These are phyloP conservation scores for Chrysolina oricalcia DNA, from an alignment of 2,888 invertebrate species.

Conservation along the genomic window DNA sequence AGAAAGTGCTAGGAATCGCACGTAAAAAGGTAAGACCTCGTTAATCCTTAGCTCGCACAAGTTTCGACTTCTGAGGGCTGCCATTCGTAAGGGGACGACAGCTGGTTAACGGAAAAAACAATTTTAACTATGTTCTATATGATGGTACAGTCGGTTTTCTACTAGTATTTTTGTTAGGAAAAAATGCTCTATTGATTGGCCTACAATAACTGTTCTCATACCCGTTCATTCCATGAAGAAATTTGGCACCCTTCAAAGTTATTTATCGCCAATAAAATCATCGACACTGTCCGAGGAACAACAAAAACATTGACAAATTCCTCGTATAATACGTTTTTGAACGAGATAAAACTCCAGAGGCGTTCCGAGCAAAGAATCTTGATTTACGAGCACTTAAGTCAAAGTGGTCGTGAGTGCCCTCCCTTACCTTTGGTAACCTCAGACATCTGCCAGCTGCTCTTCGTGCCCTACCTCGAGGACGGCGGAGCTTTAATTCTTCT, in stretches of 20 bases:
- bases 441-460: slow-evolving; percentile 44
- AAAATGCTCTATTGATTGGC: no score
- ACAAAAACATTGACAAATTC: not conserved
- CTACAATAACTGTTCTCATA: no score
- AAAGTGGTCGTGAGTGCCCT: slow-evolving; percentile 35
- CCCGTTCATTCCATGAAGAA: not conserved
- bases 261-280: not conserved
- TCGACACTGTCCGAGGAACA: not conserved
- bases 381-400: slow-evolving; percentile 36
- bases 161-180: no score
- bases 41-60: no score
- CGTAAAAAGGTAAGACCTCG: no score
- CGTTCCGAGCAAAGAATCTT: slow-evolving; percentile 18
- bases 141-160: no score
- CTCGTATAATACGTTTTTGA: slow-evolving; percentile 2
- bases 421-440: slow-evolving; percentile 34
- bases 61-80: no score
- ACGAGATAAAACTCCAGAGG: slow-evolving; percentile 20
- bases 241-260: not conserved
- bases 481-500: slow-evolving; percentile 36
- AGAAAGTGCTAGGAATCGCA: no score
- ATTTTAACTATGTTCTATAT: no score
- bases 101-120: no score
- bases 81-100: no score
- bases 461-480: slow-evolving; percentile 37